phyloP scores from a whole-genome alignment of 23 tunicate species.

The Ciona savignyi region DNA sequence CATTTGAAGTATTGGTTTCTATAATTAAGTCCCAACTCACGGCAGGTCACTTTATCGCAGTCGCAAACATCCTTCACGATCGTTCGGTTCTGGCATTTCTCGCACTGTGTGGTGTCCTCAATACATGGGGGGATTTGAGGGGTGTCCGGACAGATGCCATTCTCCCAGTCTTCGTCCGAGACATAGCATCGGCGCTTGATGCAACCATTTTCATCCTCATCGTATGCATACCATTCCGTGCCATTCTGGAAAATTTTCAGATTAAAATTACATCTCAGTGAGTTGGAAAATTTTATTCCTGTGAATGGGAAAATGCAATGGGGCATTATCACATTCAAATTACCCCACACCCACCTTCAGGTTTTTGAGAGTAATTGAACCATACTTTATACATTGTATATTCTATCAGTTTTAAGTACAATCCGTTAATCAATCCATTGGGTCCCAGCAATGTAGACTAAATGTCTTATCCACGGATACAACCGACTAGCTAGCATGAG shows the following conservation, averaged over 20 bases:
- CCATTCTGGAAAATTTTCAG: conserved; percentile 30
- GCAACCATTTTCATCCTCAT: conserved; percentile 30
- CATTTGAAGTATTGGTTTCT: not conserved
- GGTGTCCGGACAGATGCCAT: conserved; percentile 24
- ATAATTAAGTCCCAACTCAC: conserved; percentile 19
- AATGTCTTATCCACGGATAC: too few relatives aligned
- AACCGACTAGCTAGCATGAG: too few relatives aligned
- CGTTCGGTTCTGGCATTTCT: conserved; percentile 30
- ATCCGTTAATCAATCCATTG: too few relatives aligned
- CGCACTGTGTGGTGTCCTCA: conserved; percentile 22
- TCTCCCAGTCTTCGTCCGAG: conserved; percentile 28
- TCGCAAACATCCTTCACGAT: conserved; percentile 32
- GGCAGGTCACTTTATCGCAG: conserved; percentile 27
- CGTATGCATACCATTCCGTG: conserved; percentile 28
- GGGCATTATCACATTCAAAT: too few relatives aligned
- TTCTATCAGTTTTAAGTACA: too few relatives aligned
- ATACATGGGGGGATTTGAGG: conserved; percentile 15
- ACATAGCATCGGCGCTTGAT: conserved; percentile 22
- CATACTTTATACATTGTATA: too few relatives aligned
- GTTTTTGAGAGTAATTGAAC: too few relatives aligned
- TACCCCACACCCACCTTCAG: too few relatives aligned
- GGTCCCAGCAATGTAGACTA: too few relatives aligned
- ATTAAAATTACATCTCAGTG: too few relatives aligned
- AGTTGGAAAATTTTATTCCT: too few relatives aligned
- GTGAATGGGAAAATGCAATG: too few relatives aligned